Conservation (phyloP, 2,797 vertebrate species). For the Cygnus olor region DNA sequence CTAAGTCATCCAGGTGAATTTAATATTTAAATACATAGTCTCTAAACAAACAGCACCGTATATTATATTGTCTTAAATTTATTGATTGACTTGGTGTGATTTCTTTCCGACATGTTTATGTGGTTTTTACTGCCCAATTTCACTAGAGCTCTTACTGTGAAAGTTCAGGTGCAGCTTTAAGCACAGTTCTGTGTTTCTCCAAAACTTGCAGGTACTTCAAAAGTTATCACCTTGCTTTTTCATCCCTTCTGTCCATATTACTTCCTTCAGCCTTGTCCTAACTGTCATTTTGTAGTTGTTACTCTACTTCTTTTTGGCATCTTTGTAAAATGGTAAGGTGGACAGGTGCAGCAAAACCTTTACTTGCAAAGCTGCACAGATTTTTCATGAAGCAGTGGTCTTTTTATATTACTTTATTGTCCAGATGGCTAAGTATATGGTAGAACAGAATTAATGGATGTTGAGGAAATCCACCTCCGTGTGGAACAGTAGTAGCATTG, state of each 20-base stretch:
- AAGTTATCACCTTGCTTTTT: not conserved
- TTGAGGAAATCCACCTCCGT: constrained; percentile 8
- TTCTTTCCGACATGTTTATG: not conserved
- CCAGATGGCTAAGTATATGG: constrained; percentile 76
- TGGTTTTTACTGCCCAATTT: not conserved
- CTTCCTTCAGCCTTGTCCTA: not conserved
- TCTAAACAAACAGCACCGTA: no score
- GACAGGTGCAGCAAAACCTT: not conserved
- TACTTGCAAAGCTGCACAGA: not conserved
- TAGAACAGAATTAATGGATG: constrained; percentile 58
- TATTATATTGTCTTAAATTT: not conserved
- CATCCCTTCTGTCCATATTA: no score
- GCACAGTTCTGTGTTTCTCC: fast-evolving
- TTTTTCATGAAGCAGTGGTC: constrained; percentile 8
- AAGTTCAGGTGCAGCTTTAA: not conserved
- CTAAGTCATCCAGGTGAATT: not conserved
- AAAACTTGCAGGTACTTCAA: not conserved
- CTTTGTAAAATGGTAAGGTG: not conserved
- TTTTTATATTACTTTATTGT: not conserved
- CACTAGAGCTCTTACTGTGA: not conserved
- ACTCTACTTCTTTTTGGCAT: not conserved
- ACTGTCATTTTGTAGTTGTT: no score
- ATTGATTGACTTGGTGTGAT: not conserved
- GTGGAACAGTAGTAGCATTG: constrained; percentile 35
- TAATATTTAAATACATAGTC: not conserved